phyloP scores from a whole-genome alignment of 2,888 invertebrate genomes.

The Drosophila affinis region DNA sequence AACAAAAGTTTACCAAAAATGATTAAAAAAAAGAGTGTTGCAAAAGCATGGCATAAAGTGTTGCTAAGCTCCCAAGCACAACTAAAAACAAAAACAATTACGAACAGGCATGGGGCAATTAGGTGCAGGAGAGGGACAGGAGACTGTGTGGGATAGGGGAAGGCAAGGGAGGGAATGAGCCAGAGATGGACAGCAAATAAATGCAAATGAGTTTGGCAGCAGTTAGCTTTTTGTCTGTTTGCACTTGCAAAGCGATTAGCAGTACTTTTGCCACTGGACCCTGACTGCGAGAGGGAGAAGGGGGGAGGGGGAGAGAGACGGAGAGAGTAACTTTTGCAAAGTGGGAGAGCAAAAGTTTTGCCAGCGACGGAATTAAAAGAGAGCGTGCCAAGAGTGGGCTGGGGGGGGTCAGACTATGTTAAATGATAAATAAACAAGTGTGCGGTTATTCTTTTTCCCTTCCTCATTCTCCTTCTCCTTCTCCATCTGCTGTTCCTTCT shows the following conservation, averaged over 20 bases:
- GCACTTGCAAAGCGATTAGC: constrained; percentile 69
- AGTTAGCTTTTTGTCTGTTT: constrained; percentile 61
- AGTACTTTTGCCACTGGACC: constrained; percentile 63
- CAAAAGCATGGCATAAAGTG: constrained; percentile 50
- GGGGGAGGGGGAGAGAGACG: constrained; percentile 24
- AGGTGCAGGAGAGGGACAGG: constrained; percentile 42
- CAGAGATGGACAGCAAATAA: constrained; percentile 68
- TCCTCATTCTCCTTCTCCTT: background rate
- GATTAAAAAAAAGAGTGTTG: constrained; percentile 40
- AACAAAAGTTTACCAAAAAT: constrained; percentile 42
- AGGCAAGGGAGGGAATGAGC: background rate
- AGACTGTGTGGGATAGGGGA: background rate
- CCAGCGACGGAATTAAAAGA: constrained; percentile 40
- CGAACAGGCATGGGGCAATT: constrained; percentile 71
- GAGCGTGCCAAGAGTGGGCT: constrained; percentile 46
- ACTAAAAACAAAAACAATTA: constrained; percentile 74
- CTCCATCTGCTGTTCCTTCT: background rate
- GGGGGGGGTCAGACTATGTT: constrained; percentile 32
- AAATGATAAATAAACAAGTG: constrained; percentile 76
- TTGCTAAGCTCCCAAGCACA: constrained; percentile 30
- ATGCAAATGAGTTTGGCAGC: constrained; percentile 74
- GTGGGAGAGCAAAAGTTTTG: constrained; percentile 55
- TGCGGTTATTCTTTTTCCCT: constrained; percentile 45
- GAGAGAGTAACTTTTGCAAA: constrained; percentile 47
- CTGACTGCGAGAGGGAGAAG: constrained; percentile 36